Base-by-base conservation (phyloP, 2,888 invertebrate genomes). In the Eristalinus aeneus region DNA sequence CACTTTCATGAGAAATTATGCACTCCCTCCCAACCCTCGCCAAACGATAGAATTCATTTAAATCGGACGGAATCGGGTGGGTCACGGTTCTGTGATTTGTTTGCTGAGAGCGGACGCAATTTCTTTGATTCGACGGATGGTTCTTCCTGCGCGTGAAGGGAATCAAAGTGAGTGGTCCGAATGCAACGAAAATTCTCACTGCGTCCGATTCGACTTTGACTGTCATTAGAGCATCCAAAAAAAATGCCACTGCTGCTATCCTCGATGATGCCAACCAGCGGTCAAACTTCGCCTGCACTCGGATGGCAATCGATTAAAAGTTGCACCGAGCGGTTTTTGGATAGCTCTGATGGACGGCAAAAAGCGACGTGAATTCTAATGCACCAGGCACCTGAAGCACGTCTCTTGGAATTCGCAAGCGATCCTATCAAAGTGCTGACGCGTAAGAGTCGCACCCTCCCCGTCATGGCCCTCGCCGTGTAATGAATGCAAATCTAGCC, bases 1-100 rank as follows among this genome's bases (percentile, higher is more conserved):
- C 85, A 86, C 81, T 81, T 86, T 81, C 65, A 81, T 77, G 85
- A 81, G 73, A 81, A 77, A 81, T 81, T 86, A 77, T 81, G 73
- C 85, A 77, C 73, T 86, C 73, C 67, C 27, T 3, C 16, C 63
- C 68, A 46, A 68, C n/a, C n/a, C n/a, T n/a, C n/a, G n/a, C n/a
- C 46, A 58, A 81, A 77, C 77, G 81, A 60, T 76, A 60, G 73
- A 81, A 81, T 80, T 81, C 72, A 86, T 86, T 86, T 65, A 81
- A 86, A 60, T 77, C 46, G 46, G 16, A 46, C 2, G 46, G 46
- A 46, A 16, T 8, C 1, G 16, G 5, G 3, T 16, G 8, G 46
- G 46, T 46, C 46, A 46, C 46, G 46, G 16, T 16, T 8, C 46
- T 46, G 16, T 46, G 16, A 46, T 46, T n/a, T 46, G 16, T 46